phyloP scores from a whole-genome alignment of 2,113 vertebrate genomes.

The Pachyramphus minor region DNA sequence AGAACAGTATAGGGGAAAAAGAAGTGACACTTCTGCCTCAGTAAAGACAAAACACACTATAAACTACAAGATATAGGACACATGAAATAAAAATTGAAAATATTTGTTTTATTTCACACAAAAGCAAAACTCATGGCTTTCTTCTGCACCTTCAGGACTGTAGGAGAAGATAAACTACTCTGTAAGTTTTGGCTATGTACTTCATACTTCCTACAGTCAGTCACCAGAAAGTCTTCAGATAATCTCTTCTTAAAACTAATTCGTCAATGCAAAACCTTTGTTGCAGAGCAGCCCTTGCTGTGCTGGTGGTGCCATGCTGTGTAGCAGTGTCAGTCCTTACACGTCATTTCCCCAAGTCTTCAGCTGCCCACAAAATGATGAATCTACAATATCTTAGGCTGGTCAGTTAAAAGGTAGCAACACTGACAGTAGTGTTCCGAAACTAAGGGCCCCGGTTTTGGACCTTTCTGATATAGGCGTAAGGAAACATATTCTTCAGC shows the following conservation, averaged over 20 bases:
- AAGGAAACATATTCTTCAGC: background rate
- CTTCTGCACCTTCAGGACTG: background rate
- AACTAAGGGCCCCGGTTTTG: background rate
- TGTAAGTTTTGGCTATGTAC: background rate
- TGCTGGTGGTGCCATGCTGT: accelerated
- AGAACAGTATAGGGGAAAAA: background rate
- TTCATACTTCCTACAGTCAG: background rate
- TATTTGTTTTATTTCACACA: background rate
- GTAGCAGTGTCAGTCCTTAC: background rate
- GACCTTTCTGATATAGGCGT: background rate
- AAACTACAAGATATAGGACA: background rate
- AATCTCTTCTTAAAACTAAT: background rate
- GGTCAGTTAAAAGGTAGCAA: background rate
- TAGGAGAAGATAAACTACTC: background rate
- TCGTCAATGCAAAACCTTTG: background rate
- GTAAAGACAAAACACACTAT: background rate
- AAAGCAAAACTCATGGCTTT: background rate
- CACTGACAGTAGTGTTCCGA: background rate
- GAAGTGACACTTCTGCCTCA: background rate
- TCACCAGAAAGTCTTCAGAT: background rate
- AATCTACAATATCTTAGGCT: background rate
- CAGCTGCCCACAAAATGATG: background rate
- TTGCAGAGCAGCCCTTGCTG: background rate
- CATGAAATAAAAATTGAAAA: background rate
- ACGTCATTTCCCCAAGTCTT: background rate